These are phyloP conservation scores for Mustelus asterias DNA, from an alignment of 2,113 vertebrate genomes.

Conservation along the genomic window DNA sequence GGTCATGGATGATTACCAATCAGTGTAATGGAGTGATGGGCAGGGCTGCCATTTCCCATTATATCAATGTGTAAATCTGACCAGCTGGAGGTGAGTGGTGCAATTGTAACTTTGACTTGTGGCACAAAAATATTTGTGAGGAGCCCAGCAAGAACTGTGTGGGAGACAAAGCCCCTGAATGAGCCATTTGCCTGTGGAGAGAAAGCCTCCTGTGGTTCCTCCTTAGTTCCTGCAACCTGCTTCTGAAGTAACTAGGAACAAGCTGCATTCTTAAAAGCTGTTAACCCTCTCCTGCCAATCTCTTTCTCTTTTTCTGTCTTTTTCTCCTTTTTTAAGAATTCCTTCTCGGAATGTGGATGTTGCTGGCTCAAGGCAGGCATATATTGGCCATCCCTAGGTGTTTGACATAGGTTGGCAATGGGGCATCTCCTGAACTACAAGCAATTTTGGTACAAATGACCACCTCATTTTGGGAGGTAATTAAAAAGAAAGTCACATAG, in stretches of 20 bases:
- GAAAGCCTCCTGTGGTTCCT: not conserved
- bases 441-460: not conserved
- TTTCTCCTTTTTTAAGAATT: not conserved
- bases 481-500: not conserved
- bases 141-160: not conserved
- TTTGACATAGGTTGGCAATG: not conserved
- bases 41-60: not conserved
- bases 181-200: not conserved
- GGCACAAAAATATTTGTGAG: not conserved
- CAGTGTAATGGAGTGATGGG: not conserved
- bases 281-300: not conserved
- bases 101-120: not conserved
- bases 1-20: not conserved
- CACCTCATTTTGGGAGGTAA: not conserved
- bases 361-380: not conserved
- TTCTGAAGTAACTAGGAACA: not conserved
- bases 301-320: not conserved
- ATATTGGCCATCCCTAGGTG: not conserved
- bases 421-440: not conserved
- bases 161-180: not conserved
- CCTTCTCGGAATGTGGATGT: not conserved
- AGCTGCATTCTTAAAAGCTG: not conserved
- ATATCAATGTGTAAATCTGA: conserved; percentile 11
- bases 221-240: not conserved
- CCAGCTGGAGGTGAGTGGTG: not conserved